Base-by-base conservation (phyloP, 2,797 vertebrate genomes). In the Pipistrellus kuhlii region DNA sequence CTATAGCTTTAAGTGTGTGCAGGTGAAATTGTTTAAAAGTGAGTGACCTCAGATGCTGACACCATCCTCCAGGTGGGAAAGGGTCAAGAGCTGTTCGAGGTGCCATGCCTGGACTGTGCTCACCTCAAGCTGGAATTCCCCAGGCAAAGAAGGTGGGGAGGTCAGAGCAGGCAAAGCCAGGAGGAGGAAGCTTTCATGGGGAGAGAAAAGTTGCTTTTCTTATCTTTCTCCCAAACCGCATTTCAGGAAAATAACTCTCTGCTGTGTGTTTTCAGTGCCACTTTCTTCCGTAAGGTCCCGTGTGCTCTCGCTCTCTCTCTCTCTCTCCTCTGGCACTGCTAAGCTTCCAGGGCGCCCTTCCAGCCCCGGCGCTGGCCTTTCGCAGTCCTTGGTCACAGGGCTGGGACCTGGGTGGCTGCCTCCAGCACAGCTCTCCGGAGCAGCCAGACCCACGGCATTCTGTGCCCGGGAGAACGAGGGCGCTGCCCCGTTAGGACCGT, bases 1-100 rank as follows among this genome's bases (percentile, higher is more conserved):
- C 85, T 1, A 38, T 95, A 89, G 93, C 85, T 96, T 97, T 97
- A 95, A 96, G 62, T 97, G 81, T 89, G 46, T 30, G 27, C 91
- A 84, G 78, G 96, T 94, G 95, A 96, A 96, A 97, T 81, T 41
- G 81, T 97, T 38, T 78, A 18, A 80, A 62, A 89, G 44, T 68
- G 88, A 85, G 51, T 95, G 88, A 97, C 68, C 38, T 95, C 44
- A 55, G 71, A 95, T 85, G 46, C 32, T 86, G 82, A 96, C 92
- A 41, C 73, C 96, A 77, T 84, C 72, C 59, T 95, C 59, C 32
- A 17, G 18, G 32, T 21, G 66, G 82, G 51, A 32, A 23, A 30
- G 80, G 59, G 75, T 35, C 94, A 77, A 64, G 72, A 80, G 90
- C 85, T 55, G 41, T 82, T 8, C 0, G 0, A 0, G 73, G 78